A percentile compares a stretch with the other conserved stretches of the same genome.
Evolutionary conservation across 2,888 invertebrate genomes (phyloP).

Genomic region (Orchesellides sinensis): DNA sequence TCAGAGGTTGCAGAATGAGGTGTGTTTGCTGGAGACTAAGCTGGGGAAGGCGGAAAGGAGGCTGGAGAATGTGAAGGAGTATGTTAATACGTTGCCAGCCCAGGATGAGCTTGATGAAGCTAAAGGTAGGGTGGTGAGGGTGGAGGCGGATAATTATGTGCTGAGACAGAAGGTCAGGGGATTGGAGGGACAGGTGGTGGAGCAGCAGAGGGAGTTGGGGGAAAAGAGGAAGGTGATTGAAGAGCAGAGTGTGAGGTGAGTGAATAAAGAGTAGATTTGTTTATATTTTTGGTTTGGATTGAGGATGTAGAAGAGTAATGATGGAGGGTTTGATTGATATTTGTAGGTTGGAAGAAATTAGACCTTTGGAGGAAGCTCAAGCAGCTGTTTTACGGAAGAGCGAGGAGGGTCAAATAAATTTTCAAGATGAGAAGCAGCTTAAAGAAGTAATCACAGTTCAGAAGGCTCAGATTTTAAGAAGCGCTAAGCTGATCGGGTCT

Average conservation of each 20-base stretch:
- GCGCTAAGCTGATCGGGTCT: conserved; percentile 61
- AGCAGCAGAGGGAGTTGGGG: conserved; percentile 40
- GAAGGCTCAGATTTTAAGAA: conserved; percentile 67
- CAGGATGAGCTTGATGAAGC: conserved; percentile 71
- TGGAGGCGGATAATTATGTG: conserved; percentile 63
- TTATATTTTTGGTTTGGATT: too few relatives aligned
- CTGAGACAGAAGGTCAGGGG: conserved; percentile 57
- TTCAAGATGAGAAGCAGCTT: conserved; percentile 52
- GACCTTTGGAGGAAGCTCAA: conserved; percentile 71
- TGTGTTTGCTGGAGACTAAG: conserved; percentile 60
- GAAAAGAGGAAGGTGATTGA: conserved; percentile 55
- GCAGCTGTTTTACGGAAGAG: conserved; percentile 42
- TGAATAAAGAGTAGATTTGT: conserved; percentile 10
- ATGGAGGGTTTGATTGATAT: too few relatives aligned
- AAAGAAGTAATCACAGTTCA: conserved; percentile 64
- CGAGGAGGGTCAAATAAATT: conserved; percentile 39
- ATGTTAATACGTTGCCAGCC: conserved; percentile 70
- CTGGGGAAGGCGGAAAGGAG: conserved; percentile 54
- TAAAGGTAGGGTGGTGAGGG: conserved; percentile 38
- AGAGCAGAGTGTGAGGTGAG: conserved; percentile 40
- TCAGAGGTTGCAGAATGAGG: conserved; percentile 48
- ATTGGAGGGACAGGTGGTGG: conserved; percentile 38
- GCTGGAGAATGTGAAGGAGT: conserved; percentile 66
- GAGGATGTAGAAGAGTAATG: too few relatives aligned
- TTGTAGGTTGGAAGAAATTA: conserved; percentile 68